Evolutionary conservation across 2,113 vertebrate species (phyloP).

Genomic region (Pampusana beccarii): DNA sequence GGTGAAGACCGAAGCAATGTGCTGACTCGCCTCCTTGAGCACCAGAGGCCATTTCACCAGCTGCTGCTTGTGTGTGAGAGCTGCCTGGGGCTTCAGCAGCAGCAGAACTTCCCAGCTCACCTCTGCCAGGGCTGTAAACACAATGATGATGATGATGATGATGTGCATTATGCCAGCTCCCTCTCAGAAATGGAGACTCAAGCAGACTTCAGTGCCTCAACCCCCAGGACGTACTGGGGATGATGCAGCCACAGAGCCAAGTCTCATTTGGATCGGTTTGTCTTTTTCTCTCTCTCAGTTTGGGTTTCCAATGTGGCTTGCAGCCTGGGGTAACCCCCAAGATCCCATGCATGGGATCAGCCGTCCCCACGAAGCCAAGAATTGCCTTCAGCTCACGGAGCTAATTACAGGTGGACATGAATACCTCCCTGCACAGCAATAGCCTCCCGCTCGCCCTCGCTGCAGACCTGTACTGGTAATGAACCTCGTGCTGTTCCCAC

Average conservation of each 20-base stretch:
- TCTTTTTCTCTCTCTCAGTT: not conserved
- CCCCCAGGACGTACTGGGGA: not conserved
- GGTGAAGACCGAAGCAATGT: not conserved
- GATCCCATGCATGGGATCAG: not conserved
- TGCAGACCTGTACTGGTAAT: not conserved
- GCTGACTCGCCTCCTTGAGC: not conserved
- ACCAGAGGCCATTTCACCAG: not conserved
- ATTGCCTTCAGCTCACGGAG: not conserved
- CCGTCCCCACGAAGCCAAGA: accelerated
- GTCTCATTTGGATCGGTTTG: not conserved
- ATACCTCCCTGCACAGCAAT: not conserved
- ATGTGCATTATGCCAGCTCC: not conserved
- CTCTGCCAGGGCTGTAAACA: not conserved
- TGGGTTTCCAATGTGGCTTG: not conserved
- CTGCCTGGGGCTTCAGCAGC: not conserved
- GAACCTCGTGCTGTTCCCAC: accelerated
- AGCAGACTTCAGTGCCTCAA: not conserved
- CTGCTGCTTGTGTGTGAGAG: not conserved
- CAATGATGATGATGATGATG: not conserved
- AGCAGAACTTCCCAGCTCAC: not conserved
- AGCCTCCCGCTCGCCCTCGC: not conserved
- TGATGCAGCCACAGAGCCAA: not conserved
- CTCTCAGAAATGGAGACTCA: not conserved
- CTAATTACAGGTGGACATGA: not conserved
- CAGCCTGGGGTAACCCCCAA: not conserved